Conservation (phyloP, 2,113 vertebrate species). For the Hystrix brachyura region DNA sequence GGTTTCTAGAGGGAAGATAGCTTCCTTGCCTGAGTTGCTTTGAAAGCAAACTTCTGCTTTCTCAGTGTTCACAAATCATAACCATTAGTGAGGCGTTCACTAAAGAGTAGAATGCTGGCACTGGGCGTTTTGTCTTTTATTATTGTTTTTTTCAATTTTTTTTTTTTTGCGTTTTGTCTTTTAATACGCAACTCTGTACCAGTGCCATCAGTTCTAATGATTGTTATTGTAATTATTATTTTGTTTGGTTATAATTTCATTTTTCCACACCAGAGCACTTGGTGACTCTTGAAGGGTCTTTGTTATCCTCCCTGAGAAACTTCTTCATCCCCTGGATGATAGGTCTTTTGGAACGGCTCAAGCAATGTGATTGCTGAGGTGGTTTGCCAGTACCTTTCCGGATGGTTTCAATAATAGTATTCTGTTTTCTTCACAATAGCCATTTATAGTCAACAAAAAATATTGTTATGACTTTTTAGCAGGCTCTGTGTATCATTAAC, state of each 20-base stretch:
- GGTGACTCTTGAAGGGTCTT: conserved; percentile 13
- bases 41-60: conserved; percentile 45
- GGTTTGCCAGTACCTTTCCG: not conserved
- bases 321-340: not conserved
- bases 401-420: conserved; percentile 14
- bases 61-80: conserved; percentile 40
- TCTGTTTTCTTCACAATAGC: conserved; percentile 35
- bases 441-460: not conserved
- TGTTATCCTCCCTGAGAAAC: conserved; percentile 57
- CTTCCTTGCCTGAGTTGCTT: not conserved
- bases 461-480: not conserved
- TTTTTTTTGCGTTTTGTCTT: not conserved
- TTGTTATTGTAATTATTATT: conserved; percentile 43
- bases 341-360: conserved; percentile 18
- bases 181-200: conserved; percentile 4
- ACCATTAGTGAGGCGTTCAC: conserved; percentile 3
- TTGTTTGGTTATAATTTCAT: conserved; percentile 51
- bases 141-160: no score
- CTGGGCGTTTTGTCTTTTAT: conserved; percentile 35
- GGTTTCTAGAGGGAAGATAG: not conserved
- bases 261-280: conserved; percentile 12
- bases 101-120: not conserved
- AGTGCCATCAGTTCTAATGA: conserved; percentile 34
- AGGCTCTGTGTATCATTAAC: not conserved
- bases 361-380: not conserved